Evolutionary conservation across 1,140 invertebrate genomes (phyloP).

Genomic region (Hormaphis cornu): DNA sequence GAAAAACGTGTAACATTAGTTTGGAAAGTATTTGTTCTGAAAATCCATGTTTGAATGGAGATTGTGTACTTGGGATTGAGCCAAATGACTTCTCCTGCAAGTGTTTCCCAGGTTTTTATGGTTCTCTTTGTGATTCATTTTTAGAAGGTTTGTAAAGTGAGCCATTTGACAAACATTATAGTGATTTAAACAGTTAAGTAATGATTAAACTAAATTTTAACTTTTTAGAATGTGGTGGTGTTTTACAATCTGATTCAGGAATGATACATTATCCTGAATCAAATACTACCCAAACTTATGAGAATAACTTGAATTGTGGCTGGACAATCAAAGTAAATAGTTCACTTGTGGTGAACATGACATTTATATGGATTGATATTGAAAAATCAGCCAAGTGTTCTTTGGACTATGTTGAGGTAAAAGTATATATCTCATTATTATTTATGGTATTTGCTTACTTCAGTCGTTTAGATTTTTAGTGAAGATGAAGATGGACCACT

Average conservation of each 20-base stretch:
- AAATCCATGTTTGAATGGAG: slow-evolving; percentile 75
- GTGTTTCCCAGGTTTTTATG: slow-evolving; percentile 51
- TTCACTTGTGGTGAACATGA: slow-evolving; percentile 65
- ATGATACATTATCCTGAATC: slow-evolving; percentile 56
- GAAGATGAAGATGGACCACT: not conserved
- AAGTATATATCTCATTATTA: no score
- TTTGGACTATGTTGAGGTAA: slow-evolving; percentile 60
- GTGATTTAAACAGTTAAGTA: no score
- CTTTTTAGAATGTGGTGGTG: slow-evolving; percentile 53
- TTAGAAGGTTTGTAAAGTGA: not conserved
- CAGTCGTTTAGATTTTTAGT: not conserved
- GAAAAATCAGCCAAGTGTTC: slow-evolving; percentile 53
- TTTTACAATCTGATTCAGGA: slow-evolving; percentile 50
- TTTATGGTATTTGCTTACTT: not conserved
- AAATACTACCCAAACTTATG: slow-evolving; percentile 47
- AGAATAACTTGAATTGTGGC: slow-evolving; percentile 62
- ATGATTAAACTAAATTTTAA: not conserved
- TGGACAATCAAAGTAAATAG: slow-evolving; percentile 62
- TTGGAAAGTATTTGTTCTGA: slow-evolving; percentile 51
- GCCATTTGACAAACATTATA: not conserved
- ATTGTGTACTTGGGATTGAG: slow-evolving; percentile 50
- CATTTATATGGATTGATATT: slow-evolving; percentile 63
- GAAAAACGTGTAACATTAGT: slow-evolving; percentile 49
- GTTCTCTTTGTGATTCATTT: slow-evolving; percentile 44
- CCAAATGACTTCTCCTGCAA: slow-evolving; percentile 48